Conservation (phyloP, 2,888 invertebrate genomes). For the Falcaria lacertinaria region DNA sequence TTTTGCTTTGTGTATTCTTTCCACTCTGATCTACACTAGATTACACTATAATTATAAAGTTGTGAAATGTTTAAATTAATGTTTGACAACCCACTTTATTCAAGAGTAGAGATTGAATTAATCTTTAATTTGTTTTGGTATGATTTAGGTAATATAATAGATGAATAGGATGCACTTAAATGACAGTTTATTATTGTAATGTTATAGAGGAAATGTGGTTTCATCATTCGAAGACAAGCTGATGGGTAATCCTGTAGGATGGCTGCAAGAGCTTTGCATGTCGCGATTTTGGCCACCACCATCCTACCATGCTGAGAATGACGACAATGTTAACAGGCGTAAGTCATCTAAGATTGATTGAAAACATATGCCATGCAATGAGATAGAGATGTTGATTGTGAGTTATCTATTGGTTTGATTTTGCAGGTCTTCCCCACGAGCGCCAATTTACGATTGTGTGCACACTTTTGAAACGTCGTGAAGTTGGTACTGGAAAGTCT, state of each 20-base stretch:
- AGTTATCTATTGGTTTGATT: slow-evolving; percentile 1
- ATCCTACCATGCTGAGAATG: slow-evolving; percentile 92
- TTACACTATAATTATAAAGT: no score
- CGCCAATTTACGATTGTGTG: slow-evolving; percentile 96
- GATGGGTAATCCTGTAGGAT: slow-evolving; percentile 96
- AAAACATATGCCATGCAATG: no score
- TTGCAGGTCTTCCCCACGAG: slow-evolving; percentile 91
- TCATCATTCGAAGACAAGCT: slow-evolving; percentile 88
- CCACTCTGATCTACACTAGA: no score
- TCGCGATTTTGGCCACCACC: slow-evolving; percentile 97
- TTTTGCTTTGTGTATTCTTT: no score
- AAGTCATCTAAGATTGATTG: slow-evolving; percentile 10
- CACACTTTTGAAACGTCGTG: slow-evolving; percentile 90
- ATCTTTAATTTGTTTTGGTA: no score
- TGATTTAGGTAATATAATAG: no score
- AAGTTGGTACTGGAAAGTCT: slow-evolving; percentile 93
- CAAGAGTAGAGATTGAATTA: no score
- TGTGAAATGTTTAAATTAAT: no score
- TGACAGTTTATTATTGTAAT: not conserved
- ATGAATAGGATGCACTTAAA: not conserved
- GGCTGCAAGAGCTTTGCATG: slow-evolving; percentile 97
- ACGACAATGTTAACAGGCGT: slow-evolving; percentile 81
- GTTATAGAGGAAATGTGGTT: slow-evolving; percentile 68
- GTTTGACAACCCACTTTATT: no score
- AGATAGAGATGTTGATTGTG: no score